A percentile compares a stretch with the other conserved stretches of the same genome.
These are phyloP conservation scores for Mimachlamys varia DNA, from an alignment of 2,888 invertebrate genomes.

Conservation along the genomic window DNA sequence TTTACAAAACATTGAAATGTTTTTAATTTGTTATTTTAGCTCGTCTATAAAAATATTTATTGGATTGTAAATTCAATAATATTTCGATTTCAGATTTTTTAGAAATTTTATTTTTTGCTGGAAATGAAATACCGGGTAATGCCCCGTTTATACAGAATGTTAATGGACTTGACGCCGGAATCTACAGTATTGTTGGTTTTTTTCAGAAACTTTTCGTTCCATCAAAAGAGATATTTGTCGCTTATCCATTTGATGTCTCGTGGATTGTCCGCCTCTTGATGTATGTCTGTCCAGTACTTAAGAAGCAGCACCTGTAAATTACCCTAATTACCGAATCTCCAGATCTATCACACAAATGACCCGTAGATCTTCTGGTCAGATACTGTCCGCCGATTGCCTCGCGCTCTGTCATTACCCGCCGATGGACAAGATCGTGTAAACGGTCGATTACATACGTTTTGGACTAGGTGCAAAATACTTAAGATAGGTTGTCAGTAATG, in stretches of 20 bases:
- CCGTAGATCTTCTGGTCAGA: background rate
- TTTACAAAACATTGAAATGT: too few species aligned
- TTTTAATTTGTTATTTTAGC: too few species aligned
- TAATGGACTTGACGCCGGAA: background rate
- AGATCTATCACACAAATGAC: constrained; percentile 19
- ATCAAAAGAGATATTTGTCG: background rate
- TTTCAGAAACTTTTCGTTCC: background rate
- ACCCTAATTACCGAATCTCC: background rate
- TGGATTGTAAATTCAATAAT: too few species aligned
- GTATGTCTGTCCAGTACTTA: constrained; percentile 13
- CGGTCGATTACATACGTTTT: constrained; percentile 31
- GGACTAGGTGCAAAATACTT: constrained; percentile 34
- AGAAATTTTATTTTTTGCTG: too few species aligned
- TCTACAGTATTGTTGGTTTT: background rate
- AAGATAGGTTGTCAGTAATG: constrained; percentile 27
- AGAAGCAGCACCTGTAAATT: constrained; percentile 31
- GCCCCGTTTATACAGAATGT: background rate
- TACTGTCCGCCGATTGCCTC: background rate
- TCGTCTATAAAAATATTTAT: too few species aligned
- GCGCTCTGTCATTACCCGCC: background rate
- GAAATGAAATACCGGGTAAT: too few species aligned
- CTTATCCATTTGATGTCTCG: background rate
- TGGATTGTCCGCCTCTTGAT: background rate
- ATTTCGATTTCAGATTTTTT: too few species aligned
- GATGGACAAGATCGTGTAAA: constrained; percentile 12